Evolutionary conservation across 2,888 invertebrate species (phyloP).

Genomic region (Acleris literana): DNA sequence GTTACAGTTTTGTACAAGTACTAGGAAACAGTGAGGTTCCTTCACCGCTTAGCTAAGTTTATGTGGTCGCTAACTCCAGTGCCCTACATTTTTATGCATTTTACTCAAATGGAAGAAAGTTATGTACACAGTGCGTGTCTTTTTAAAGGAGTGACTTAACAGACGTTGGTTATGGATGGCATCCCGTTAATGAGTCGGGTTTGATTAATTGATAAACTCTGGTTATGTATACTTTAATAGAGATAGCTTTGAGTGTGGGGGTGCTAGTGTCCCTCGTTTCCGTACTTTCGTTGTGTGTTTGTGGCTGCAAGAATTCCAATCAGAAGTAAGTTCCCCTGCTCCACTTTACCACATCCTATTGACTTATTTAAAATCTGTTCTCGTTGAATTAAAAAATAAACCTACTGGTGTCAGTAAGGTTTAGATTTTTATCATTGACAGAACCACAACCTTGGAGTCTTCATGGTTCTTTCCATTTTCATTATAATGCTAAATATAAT

Average conservation of each 20-base stretch:
- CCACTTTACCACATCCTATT: not conserved
- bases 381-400: too few relatives aligned
- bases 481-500: slow-evolving; percentile 28
- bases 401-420: too few relatives aligned
- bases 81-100: slow-evolving; percentile 74
- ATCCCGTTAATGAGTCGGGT: slow-evolving; percentile 44
- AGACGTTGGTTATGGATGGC: slow-evolving; percentile 60
- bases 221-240: slow-evolving; percentile 76
- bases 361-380: too few relatives aligned
- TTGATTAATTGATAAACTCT: slow-evolving; percentile 59
- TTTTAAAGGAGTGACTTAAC: slow-evolving; percentile 70
- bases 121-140: slow-evolving; percentile 61
- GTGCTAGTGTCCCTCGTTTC: slow-evolving; percentile 74
- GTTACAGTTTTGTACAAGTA: not conserved
- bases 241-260: slow-evolving; percentile 73
- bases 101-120: slow-evolving; percentile 79
- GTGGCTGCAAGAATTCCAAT: slow-evolving; percentile 88
- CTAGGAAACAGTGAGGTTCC: slow-evolving; percentile 27
- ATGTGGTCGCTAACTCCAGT: slow-evolving; percentile 51
- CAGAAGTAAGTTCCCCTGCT: slow-evolving; percentile 85
- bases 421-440: not conserved
- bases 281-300: slow-evolving; percentile 87
- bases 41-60: slow-evolving; percentile 39
- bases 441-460: slow-evolving; percentile 28
- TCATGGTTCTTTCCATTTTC: slow-evolving; percentile 19